Base-by-base conservation (phyloP, 1,140 invertebrate species). In the Drosophila sproati region DNA sequence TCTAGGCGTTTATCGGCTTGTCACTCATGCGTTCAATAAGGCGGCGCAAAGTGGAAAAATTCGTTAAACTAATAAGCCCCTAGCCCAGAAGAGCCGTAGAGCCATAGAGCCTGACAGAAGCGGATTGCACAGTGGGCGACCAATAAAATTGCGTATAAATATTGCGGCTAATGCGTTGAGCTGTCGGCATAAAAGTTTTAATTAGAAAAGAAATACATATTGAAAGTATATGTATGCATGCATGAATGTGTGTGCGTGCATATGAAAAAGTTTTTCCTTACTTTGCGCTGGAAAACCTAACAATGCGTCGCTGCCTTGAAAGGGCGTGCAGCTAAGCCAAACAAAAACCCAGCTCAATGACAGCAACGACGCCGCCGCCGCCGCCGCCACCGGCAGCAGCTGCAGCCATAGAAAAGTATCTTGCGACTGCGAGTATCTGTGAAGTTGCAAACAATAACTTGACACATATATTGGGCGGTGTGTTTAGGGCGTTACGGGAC, bases 131-230 rank as follows among this genome's bases (percentile, higher is more conserved):
- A 78, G 76, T 59, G 39, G 64, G 66, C 47, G 39, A 57, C 48
- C 60, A 56, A 62, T 75, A 63, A 64, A 48, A 32, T 32, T 69
- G 31, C 56, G 66, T 43, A 39, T 39, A 57, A 55, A 55, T 39
- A 39, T 39, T 55, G 62, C 29, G 45, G 28, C 54, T 34, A 60
- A 70, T 47, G 59, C 67, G 47, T 35, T 54, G 4, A 41, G 61
- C 50, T 35, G 32, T 52, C 60, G 75, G 61, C 34, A 71, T 41
- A 83, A 80, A 87, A 89, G 51, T 86, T 86, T 79, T 83, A 86
- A 86, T 86, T 75, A 59, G 60, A 69, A 64, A 59, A 70, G 39
- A 59, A 10, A 47, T 55, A 61, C 47, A 69, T 48, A 50, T 63
- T 20, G 20, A 20, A 20, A 54, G 2, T 43, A 35, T n/a, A 34